Evolutionary conservation across 2,113 vertebrate species (phyloP).

Genomic region (Brachyhypopomus occidentalis): DNA sequence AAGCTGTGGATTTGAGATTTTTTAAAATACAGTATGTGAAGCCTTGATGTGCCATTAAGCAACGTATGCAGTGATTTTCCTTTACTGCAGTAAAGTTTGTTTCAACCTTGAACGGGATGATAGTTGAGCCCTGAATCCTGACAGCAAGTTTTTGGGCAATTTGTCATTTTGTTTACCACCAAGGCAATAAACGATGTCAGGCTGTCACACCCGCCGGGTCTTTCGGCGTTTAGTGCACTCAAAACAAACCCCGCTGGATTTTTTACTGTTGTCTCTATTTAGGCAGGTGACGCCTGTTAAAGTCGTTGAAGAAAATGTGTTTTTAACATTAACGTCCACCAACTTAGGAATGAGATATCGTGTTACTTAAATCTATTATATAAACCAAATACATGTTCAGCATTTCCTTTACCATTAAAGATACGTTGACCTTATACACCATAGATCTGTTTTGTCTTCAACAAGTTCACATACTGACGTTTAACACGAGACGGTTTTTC

Average conservation of each 20-base stretch:
- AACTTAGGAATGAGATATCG: too few species aligned
- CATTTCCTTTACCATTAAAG: neutral
- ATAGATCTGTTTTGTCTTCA: constrained; percentile 27
- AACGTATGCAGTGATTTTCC: neutral
- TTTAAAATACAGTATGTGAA: neutral
- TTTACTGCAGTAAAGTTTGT: neutral
- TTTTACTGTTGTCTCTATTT: constrained; percentile 45
- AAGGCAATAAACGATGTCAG: constrained; percentile 6
- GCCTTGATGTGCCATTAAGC: neutral
- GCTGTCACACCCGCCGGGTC: constrained; percentile 20
- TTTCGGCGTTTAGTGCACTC: constrained; percentile 43
- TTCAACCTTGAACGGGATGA: neutral
- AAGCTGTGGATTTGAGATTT: neutral
- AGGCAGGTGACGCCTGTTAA: constrained; percentile 43
- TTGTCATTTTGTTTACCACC: constrained; percentile 17
- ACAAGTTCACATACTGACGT: constrained; percentile 4
- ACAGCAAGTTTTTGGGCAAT: neutral
- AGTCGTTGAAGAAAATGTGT: constrained; percentile 59
- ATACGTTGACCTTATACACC: constrained; percentile 27
- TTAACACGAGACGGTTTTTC: constrained; percentile 23
- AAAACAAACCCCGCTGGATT: constrained; percentile 46
- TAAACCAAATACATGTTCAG: neutral
- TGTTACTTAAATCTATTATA: neutral
- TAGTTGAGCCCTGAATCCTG: neutral
- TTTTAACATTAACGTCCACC: constrained; percentile 62